Conservation (phyloP, 2,888 invertebrate genomes). For the Synergus umbraculus region DNA sequence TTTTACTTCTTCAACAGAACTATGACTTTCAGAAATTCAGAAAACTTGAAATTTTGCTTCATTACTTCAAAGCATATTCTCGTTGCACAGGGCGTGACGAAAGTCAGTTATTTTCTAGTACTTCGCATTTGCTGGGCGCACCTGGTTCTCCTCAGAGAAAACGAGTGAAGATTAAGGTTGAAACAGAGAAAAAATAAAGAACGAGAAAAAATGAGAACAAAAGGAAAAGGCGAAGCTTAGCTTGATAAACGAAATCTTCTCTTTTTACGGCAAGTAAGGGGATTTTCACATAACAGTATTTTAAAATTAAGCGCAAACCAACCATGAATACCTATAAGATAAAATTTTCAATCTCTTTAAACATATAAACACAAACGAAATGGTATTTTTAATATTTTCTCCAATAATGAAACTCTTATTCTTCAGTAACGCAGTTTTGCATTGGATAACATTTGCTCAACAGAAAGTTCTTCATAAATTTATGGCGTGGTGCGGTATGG, state of each 20-base stretch:
- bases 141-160: constrained; percentile 17
- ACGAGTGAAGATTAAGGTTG: constrained; percentile 37
- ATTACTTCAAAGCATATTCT: background rate
- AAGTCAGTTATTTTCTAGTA: constrained; percentile 32
- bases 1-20: background rate
- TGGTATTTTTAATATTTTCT: background rate
- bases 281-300: no score
- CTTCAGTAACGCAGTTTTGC: background rate
- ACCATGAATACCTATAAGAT: background rate
- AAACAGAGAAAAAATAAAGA: constrained; percentile 20
- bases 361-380: background rate
- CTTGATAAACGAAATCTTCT: constrained; percentile 10
- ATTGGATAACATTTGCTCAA: background rate
- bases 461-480: constrained; percentile 42
- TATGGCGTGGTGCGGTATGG: constrained; percentile 32
- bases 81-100: constrained; percentile 22
- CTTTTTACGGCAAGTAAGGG: background rate
- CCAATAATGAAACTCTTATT: background rate
- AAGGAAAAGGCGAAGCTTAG: background rate
- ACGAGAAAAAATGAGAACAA: background rate
- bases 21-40: background rate
- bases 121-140: constrained; percentile 24
- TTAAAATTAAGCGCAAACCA: background rate
- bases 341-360: no score
- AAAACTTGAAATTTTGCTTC: background rate